phyloP scores from a whole-genome alignment of 2,888 invertebrate genomes.

The Phorcus lineatus region DNA sequence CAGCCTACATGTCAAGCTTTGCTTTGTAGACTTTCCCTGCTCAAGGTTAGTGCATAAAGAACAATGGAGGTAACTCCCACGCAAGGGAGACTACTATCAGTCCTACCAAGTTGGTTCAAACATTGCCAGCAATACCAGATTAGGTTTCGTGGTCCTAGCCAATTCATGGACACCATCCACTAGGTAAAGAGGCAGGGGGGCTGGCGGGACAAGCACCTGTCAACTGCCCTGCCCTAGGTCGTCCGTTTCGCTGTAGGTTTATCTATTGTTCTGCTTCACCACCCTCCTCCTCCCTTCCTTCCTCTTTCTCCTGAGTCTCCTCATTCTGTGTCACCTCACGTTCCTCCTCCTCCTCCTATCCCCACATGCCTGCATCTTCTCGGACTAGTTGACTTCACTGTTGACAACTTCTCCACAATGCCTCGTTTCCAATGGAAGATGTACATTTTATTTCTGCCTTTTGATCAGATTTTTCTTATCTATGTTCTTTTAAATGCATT shows the following conservation, averaged over 20 bases:
- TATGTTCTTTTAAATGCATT: conserved; percentile 28
- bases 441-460: conserved; percentile 30
- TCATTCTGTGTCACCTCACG: background rate
- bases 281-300: background rate
- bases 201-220: background rate
- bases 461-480: conserved; percentile 29
- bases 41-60: background rate
- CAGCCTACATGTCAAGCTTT: background rate
- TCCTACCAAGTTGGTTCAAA: background rate
- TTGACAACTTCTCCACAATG: conserved; percentile 20
- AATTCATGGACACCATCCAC: conserved; percentile 3
- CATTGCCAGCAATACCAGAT: background rate
- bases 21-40: background rate
- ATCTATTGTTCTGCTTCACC: background rate
- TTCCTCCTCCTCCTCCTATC: conserved; percentile 6
- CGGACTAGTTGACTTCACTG: background rate
- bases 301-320: conserved; percentile 1
- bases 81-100: background rate
- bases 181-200: background rate
- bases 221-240: background rate
- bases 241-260: background rate
- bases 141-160: conserved; percentile 1
- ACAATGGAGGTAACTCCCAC: conserved; percentile 10
- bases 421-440: conserved; percentile 30
- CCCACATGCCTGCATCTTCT: conserved; percentile 11